Base-by-base conservation (phyloP, 2,888 invertebrate genomes). In the Dryobota labecula region DNA sequence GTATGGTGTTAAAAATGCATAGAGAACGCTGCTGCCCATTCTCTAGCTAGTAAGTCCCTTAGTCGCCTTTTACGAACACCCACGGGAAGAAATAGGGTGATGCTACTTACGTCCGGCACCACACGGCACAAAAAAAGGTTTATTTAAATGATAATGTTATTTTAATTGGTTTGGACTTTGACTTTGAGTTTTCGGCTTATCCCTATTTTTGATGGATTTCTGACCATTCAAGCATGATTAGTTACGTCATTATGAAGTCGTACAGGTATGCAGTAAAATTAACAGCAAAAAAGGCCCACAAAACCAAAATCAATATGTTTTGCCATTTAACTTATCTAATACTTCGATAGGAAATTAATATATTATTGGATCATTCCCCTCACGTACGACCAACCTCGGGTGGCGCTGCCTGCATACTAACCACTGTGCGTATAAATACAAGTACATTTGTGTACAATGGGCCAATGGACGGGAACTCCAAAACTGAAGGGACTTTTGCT, bases 311-410 rank as follows among this genome's bases (percentile, higher is more conserved):
- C 33, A 57, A 70, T 71, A 63, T 54, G 70, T 64, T 54, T 45
- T 41, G 11, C 24, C 47, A 77, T 83, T 74, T 69, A 70, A 61
- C 58, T 82, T 82, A 82, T 74, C 70, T 69, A 75, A 83, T 75
- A 83, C 70, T 78, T 70, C 73, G 81, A 83, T 73, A 64, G 76
- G 62, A 69, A 81, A 83, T 80, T 79, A 76, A 83, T 83, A 54
- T 67, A 72, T 69, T 63, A 53, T 49, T 76, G 41, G 49, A 38
- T 33, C 18, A 82, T 82, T 82, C 82, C 15, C 18, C 15, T 70
- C 83, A 83, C 82, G 80, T 70, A 56, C 67, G 70, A 45, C 63
- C 73, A 70, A 70, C 83, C 78, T 58, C 80, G 60, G 60, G 20
- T 6, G n/a, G 20, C 41, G 60, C 43, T 18, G 38, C 27, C 57